A percentile compares a stretch with the other conserved stretches of the same genome.
These are phyloP conservation scores for Leiothrix lutea DNA, from an alignment of 2,113 vertebrate genomes.

Conservation along the genomic window DNA sequence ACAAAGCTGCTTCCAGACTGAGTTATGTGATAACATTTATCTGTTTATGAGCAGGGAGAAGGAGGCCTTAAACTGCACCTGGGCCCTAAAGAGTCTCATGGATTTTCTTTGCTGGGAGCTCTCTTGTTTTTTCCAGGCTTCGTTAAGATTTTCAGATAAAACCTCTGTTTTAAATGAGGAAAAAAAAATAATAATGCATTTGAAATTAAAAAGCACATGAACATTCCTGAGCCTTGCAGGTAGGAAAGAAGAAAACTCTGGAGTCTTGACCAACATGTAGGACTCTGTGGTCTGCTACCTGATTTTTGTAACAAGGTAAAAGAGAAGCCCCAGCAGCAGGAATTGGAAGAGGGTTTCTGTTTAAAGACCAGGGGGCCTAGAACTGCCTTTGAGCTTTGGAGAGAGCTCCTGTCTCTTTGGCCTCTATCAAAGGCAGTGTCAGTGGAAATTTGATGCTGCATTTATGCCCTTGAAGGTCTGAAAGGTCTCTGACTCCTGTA, in stretches of 20 bases:
- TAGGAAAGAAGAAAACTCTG: not conserved
- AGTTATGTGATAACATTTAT: not conserved
- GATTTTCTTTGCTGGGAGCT: not conserved
- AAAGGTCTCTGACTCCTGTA: not conserved
- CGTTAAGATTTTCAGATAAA: not conserved
- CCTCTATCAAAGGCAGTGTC: not conserved
- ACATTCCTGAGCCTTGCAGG: not conserved
- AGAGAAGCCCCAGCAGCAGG: not conserved
- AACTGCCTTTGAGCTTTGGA: not conserved
- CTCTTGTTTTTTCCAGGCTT: not conserved
- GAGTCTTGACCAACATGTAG: rapidly evolving
- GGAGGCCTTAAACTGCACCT: not conserved
- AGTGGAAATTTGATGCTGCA: not conserved
- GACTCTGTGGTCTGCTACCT: not conserved
- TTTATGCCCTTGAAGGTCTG: not conserved
- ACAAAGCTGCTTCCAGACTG: not conserved
- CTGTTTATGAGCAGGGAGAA: rapidly evolving
- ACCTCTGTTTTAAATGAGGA: rapidly evolving
- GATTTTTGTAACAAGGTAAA: not conserved
- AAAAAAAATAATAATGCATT: not conserved
- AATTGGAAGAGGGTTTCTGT: not conserved
- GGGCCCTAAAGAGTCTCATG: not conserved
- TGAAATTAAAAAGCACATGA: not conserved
- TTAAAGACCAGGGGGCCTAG: not conserved
- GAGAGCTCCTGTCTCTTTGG: not conserved